Conservation (phyloP, 2,113 vertebrate species). For the Pachycephala philippinensis region DNA sequence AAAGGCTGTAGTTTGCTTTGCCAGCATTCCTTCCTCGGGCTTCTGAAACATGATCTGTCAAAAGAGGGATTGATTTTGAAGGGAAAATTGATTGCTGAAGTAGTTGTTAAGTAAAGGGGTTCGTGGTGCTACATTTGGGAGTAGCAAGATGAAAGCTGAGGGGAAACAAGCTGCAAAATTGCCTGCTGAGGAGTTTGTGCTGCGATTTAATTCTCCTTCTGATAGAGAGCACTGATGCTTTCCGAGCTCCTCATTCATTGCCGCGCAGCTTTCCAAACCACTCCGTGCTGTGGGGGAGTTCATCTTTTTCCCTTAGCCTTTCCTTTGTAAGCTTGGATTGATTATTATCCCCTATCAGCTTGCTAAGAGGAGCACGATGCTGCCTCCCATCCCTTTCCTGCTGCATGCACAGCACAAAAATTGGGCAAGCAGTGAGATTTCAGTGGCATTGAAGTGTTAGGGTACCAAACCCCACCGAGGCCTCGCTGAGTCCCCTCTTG, state of each 20-base stretch:
- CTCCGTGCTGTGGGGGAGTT: background rate
- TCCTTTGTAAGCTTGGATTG: background rate
- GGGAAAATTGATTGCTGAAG: background rate
- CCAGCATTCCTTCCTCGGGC: background rate
- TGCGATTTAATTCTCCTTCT: background rate
- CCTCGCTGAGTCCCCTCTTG: rapidly evolving
- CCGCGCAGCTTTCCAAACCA: background rate
- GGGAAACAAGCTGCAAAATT: background rate
- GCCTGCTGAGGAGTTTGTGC: background rate
- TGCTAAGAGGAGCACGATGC: background rate
- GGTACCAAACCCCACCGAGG: background rate
- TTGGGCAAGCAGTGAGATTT: background rate
- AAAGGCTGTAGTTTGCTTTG: background rate
- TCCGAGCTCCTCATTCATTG: background rate
- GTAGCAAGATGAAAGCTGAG: background rate
- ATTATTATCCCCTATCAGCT: background rate
- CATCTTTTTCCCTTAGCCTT: background rate
- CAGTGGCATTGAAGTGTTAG: rapidly evolving
- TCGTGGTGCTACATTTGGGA: rapidly evolving
- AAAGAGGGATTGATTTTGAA: background rate
- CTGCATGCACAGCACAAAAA: background rate
- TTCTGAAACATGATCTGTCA: background rate
- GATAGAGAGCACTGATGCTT: background rate
- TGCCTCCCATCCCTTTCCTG: rapidly evolving
- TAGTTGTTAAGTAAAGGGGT: background rate